phyloP scores from a whole-genome alignment of 2,888 invertebrate species.

The Lottia gigantea region DNA sequence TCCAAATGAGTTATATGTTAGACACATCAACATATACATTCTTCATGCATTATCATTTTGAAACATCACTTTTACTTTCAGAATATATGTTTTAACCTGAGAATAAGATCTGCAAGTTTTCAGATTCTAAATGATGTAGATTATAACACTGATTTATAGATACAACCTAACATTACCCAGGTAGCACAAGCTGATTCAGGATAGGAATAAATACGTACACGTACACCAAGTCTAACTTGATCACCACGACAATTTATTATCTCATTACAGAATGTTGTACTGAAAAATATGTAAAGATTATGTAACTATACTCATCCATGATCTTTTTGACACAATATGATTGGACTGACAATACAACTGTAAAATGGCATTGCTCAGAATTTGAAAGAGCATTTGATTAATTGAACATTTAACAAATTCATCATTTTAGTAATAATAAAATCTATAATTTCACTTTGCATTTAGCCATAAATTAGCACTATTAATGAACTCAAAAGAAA shows the following conservation, averaged over 20 bases:
- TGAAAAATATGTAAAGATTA: constrained; percentile 29
- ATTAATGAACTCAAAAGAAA: neutral
- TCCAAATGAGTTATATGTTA: no score
- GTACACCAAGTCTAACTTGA: constrained; percentile 63
- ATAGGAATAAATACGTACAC: constrained; percentile 64
- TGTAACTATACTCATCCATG: no score
- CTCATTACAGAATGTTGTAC: constrained; percentile 64
- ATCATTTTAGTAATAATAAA: no score
- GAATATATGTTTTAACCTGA: neutral
- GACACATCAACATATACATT: no score
- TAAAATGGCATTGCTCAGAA: neutral
- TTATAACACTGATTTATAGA: constrained; percentile 65
- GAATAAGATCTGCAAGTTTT: neutral
- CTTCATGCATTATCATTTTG: no score
- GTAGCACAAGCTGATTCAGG: constrained; percentile 66
- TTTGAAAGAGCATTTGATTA: neutral
- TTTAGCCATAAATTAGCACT: neutral
- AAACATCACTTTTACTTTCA: neutral
- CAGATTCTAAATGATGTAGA: neutral
- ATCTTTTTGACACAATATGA: no score
- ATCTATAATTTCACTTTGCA: no score
- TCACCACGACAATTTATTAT: constrained; percentile 67
- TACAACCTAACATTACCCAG: constrained; percentile 69
- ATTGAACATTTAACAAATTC: neutral
- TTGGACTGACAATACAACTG: no score